Evolutionary conservation across 2,113 vertebrate genomes (phyloP), one percentile per base, ranked within the genome.

Genomic region (Gambusia affinis): DNA sequence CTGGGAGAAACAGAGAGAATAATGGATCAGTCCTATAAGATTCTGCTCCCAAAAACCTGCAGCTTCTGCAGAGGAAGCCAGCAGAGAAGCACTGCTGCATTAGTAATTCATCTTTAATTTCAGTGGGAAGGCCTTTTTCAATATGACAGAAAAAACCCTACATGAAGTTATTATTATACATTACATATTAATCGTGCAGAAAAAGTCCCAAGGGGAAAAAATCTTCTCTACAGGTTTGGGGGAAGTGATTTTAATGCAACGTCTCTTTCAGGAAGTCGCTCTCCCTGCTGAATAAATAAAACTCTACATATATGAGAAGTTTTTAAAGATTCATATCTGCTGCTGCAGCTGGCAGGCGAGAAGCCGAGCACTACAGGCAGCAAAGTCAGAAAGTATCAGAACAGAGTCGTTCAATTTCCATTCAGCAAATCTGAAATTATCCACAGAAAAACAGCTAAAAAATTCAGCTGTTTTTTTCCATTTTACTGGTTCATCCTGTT

Each of bases 401-500:
- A 75, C 24, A 65, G 33, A 24, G 65, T 79, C 61, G 3, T 65
- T 64, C n/a, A 24, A 33, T 8, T 65, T 65, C 64, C 17, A 39
- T n/a, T 14, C 24, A n/a, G 19, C 22, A n/a, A 17, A 57, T n/a
- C 51, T 57, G 19, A 57, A 57, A n/a, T 8, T 10, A n/a, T 24
- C 22, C 24, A n/a, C 17, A n/a, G 17, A 57, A 57, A 57, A 57
- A 7, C 51, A 24, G 22, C 51, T 42, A 57, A 57, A 24, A 57
- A 24, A 24, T n/a, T n/a, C 22, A 22, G 8, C 7, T 7, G 4
- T n/a, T 54, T 54, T 54, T n/a, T 33, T 27, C 17, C 51, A 57
- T 57, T 57, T 57, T n/a, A n/a, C 22, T 24, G 8, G 24, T 57
- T 57, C 22, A 57, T 57, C 24, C 10, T 57, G 22, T 57, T 57